A percentile compares a stretch with the other conserved stretches of the same genome.
Conservation (phyloP, 37 sponge, comb jelly and placozoan genomes). For the Eunapius fragilis region DNA sequence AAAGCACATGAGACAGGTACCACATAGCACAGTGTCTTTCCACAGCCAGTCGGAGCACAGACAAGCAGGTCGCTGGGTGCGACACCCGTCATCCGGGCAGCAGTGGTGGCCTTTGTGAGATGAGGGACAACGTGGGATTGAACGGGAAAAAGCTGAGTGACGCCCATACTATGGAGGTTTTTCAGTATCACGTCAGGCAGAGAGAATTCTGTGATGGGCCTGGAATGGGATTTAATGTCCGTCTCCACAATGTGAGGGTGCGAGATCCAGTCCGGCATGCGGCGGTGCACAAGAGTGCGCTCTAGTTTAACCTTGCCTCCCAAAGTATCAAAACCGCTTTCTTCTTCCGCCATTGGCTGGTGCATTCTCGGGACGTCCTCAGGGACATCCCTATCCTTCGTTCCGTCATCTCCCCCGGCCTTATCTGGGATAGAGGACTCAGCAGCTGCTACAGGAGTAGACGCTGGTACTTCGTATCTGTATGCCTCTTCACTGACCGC, state of each 20-base stretch:
- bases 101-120: background rate
- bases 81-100: constrained; percentile 5
- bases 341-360: background rate
- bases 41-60: constrained; percentile 96
- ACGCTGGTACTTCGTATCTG: background rate
- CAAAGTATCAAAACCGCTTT: background rate
- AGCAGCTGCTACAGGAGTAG: background rate
- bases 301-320: background rate
- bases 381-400: background rate
- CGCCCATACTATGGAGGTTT: constrained; percentile 50
- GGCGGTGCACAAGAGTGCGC: constrained; percentile 5
- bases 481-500: background rate
- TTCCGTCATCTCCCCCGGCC: background rate
- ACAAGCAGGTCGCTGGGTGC: constrained; percentile 81
- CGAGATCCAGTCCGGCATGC: constrained; percentile 67
- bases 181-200: constrained; percentile 19
- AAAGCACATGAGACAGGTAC: constrained; percentile 77
- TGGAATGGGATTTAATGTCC: constrained; percentile 50
- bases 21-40: constrained; percentile 92
- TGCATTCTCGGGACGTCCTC: background rate
- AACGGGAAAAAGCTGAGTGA: constrained; percentile 64
- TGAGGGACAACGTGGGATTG: constrained; percentile 29
- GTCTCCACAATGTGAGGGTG: constrained; percentile 34
- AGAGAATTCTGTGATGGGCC: constrained; percentile 27
- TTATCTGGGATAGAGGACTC: background rate